Evolutionary conservation across 2,113 vertebrate species (phyloP).

Genomic region (Delphinapterus leucas): DNA sequence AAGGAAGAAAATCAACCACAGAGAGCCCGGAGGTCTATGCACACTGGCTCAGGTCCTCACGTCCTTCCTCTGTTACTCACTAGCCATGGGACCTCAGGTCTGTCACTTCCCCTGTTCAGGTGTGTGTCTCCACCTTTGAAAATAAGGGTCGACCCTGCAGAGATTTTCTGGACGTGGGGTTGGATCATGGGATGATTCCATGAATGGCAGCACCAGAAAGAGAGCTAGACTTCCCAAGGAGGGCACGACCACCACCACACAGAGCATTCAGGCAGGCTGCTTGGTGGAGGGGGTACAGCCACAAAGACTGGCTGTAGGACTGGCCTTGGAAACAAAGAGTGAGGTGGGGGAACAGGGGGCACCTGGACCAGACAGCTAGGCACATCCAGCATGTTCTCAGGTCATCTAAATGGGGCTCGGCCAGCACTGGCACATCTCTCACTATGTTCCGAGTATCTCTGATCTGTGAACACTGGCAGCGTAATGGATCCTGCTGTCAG

Average conservation of each 20-base stretch:
- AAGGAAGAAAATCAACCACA: neutral
- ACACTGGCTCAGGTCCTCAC: neutral
- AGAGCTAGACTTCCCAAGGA: no score
- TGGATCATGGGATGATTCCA: neutral
- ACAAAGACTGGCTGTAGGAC: neutral
- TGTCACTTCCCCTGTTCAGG: no score
- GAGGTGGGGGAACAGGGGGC: rapidly evolving
- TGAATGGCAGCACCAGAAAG: neutral
- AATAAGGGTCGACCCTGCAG: neutral
- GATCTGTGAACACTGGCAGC: neutral
- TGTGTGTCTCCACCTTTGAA: neutral
- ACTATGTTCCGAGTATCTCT: neutral
- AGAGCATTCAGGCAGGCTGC: neutral
- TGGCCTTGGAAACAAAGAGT: neutral
- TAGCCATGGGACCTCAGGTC: neutral
- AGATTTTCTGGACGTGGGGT: neutral
- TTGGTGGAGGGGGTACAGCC: rapidly evolving
- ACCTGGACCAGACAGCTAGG: neutral
- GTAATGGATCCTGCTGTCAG: neutral
- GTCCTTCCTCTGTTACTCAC: neutral
- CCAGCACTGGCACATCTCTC: rapidly evolving
- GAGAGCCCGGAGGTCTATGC: neutral
- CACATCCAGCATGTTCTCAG: neutral
- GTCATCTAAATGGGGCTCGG: rapidly evolving
- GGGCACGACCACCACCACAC: rapidly evolving